A percentile compares a stretch with the other conserved stretches of the same genome.
Conservation (phyloP, 2,113 vertebrate species). For the Hydrochoerus hydrochaeris region DNA sequence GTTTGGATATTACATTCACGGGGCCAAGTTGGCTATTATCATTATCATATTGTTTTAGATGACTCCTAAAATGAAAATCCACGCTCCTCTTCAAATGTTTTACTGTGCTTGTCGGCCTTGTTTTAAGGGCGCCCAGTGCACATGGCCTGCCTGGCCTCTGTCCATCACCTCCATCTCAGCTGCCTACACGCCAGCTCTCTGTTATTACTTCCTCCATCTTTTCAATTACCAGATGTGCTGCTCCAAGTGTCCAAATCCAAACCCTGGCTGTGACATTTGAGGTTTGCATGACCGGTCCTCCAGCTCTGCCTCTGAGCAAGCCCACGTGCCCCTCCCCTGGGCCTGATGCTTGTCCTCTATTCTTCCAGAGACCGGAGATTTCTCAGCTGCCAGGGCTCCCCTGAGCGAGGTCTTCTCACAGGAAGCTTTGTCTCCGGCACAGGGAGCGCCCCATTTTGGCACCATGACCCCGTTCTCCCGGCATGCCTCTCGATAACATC, state of each 20-base stretch:
- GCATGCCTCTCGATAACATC: too few species aligned
- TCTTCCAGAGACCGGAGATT: neutral
- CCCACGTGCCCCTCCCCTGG: neutral
- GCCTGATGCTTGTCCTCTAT: neutral
- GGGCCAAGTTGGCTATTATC: slow-evolving; percentile 81
- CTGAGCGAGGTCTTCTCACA: neutral
- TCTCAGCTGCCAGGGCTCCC: neutral
- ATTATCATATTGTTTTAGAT: slow-evolving; percentile 84
- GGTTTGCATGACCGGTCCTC: neutral
- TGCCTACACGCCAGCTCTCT: slow-evolving; percentile 84
- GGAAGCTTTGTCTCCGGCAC: neutral
- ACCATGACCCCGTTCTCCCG: accelerated
- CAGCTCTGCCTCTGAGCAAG: neutral
- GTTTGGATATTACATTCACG: slow-evolving; percentile 80
- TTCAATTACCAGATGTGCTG: slow-evolving; percentile 87
- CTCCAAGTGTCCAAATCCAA: slow-evolving; percentile 66
- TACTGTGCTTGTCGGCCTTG: slow-evolving; percentile 80
- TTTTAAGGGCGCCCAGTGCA: slow-evolving; percentile 83
- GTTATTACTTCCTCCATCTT: slow-evolving; percentile 84
- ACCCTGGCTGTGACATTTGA: neutral
- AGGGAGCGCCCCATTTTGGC: neutral
- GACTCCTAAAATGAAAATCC: slow-evolving; percentile 86
- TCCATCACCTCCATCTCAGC: slow-evolving; percentile 83
- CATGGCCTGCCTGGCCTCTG: slow-evolving; percentile 85
- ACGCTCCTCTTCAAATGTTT: slow-evolving; percentile 84